phyloP scores from a whole-genome alignment of 2,888 invertebrate genomes.

The Archips xylosteana region DNA sequence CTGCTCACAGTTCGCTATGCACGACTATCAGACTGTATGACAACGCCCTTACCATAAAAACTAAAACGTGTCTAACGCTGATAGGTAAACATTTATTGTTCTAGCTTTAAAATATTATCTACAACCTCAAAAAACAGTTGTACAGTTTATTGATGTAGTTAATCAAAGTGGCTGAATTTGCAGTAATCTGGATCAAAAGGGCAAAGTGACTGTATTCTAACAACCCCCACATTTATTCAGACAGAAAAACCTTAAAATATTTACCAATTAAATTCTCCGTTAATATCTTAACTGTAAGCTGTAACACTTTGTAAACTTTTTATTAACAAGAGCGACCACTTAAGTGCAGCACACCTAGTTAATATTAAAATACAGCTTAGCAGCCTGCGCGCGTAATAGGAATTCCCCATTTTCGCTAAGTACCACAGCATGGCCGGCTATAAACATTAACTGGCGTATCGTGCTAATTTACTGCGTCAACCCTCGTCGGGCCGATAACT shows the following conservation, averaged over 20 bases:
- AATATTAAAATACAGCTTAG: slow-evolving; percentile 36
- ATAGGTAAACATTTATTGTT: too few relatives aligned
- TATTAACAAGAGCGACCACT: background rate
- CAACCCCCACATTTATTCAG: too few relatives aligned
- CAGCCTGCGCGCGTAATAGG: slow-evolving; percentile 40
- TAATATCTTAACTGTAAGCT: background rate
- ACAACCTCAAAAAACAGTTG: too few relatives aligned
- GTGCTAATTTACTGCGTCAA: slow-evolving; percentile 81
- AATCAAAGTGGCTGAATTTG: too few relatives aligned
- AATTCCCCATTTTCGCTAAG: slow-evolving; percentile 68
- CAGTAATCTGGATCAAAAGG: too few relatives aligned
- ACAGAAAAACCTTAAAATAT: too few relatives aligned
- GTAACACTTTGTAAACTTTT: slow-evolving; percentile 1
- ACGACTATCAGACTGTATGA: background rate
- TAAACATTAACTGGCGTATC: slow-evolving; percentile 79
- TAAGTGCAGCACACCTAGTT: slow-evolving; percentile 23
- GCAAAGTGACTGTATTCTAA: too few relatives aligned
- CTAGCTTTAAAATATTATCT: too few relatives aligned
- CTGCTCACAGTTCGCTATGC: background rate
- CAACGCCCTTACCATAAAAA: background rate
- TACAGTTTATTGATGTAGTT: too few relatives aligned
- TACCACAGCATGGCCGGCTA: slow-evolving; percentile 68
- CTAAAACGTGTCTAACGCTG: background rate
- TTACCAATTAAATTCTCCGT: background rate
- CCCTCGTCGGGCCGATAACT: slow-evolving; percentile 79